Evolutionary conservation across 2,888 invertebrate species (phyloP).

Genomic region (Pollenia griseotomentosa): DNA sequence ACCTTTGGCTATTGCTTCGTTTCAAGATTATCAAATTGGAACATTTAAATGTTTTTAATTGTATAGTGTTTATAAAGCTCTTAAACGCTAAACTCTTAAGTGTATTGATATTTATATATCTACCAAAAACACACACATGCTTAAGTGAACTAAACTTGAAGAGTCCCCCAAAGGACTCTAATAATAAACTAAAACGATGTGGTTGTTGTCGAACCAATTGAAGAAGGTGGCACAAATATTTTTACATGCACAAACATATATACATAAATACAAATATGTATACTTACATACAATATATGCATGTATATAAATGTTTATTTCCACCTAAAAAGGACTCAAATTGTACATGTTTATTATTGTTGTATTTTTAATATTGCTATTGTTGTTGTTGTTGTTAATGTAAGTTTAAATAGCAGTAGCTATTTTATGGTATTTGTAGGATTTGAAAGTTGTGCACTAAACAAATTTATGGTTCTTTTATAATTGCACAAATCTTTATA

Average conservation of each 20-base stretch:
- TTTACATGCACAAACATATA: not conserved
- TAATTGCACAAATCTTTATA: not conserved
- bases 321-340: conserved; percentile 8
- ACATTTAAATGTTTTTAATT: conserved; percentile 57
- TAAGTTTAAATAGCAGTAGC: conserved; percentile 51
- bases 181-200: conserved; percentile 43
- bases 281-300: not conserved
- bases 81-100: conserved; percentile 43
- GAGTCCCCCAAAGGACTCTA: conserved; percentile 34
- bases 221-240: conserved; percentile 31
- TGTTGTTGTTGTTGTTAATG: conserved; percentile 50
- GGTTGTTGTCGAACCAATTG: conserved; percentile 11
- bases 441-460: not conserved
- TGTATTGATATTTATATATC: conserved; percentile 61
- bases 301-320: not conserved
- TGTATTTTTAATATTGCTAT: conserved; percentile 36
- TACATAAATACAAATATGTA: not conserved
- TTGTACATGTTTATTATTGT: conserved; percentile 56
- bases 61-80: conserved; percentile 61
- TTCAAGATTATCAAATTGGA: conserved; percentile 39
- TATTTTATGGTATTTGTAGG: conserved; percentile 9
- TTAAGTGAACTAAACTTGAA: conserved; percentile 16
- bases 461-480: not conserved
- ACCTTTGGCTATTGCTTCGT: not conserved
- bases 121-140: conserved; percentile 9